Conservation (phyloP, 2,797 vertebrate genomes). For the Caiman crocodilus region DNA sequence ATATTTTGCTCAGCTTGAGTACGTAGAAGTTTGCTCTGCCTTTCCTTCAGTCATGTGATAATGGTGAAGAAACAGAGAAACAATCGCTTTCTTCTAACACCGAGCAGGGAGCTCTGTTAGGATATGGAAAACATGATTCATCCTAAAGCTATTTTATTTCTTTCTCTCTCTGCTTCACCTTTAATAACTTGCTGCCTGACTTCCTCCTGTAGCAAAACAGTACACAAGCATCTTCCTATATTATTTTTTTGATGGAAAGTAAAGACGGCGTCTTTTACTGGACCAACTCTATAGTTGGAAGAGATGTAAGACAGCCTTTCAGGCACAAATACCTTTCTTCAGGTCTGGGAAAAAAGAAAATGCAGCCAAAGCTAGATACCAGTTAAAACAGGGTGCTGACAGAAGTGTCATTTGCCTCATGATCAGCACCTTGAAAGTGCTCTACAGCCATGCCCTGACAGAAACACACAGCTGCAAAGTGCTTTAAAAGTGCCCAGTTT, state of each 20-base stretch:
- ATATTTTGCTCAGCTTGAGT: neutral
- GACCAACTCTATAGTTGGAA: no score
- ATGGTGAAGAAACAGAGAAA: fast-evolving
- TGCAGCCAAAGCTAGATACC: no score
- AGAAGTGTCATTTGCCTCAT: no score
- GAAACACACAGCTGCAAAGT: no score
- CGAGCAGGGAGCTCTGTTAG: neutral
- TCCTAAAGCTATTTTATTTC: neutral
- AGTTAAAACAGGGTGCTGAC: no score
- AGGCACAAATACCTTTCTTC: no score
- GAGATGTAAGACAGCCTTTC: no score
- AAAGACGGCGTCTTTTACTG: no score
- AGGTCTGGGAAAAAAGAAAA: no score
- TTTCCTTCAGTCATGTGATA: neutral
- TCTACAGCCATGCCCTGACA: no score
- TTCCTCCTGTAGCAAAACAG: neutral
- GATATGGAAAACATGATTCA: neutral
- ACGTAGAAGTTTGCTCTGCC: neutral
- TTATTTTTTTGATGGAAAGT: neutral
- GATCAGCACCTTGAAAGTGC: no score
- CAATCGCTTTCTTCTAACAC: fast-evolving
- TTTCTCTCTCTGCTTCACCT: neutral
- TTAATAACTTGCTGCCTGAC: neutral
- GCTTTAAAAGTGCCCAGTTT: no score
- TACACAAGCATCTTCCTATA: neutral